phyloP scores from a whole-genome alignment of 2,113 vertebrate genomes.

The Lepidothrix coronata region DNA sequence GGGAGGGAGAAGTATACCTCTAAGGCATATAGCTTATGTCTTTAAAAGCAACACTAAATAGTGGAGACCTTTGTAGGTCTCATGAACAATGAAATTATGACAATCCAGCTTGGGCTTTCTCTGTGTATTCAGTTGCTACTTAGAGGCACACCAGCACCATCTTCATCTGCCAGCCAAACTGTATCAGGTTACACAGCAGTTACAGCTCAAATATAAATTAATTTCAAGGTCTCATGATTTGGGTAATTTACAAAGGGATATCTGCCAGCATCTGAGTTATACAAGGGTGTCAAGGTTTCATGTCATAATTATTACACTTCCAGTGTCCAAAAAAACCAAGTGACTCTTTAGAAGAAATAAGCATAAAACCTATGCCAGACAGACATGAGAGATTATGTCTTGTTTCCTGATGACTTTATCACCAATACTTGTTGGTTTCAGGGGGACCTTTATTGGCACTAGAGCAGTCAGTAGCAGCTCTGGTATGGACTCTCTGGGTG shows the following conservation, averaged over 20 bases:
- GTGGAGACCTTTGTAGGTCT: not conserved
- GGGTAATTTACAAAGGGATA: constrained; percentile 5
- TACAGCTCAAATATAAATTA: constrained; percentile 6
- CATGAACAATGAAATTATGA: not conserved
- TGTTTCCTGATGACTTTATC: not conserved
- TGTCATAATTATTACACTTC: not conserved
- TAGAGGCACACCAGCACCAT: not conserved
- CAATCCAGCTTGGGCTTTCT: not conserved
- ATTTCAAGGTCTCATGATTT: constrained; percentile 17
- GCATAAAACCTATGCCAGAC: not conserved
- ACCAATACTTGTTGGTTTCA: not conserved
- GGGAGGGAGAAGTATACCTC: not conserved
- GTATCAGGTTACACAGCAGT: not conserved
- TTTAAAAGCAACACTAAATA: not conserved
- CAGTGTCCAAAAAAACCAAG: not conserved
- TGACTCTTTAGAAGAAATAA: not conserved
- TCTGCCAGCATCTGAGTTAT: not conserved
- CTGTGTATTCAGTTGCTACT: not conserved
- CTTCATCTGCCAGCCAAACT: constrained; percentile 10
- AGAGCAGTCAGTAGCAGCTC: not conserved
- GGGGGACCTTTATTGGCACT: fast-evolving
- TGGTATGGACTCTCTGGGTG: not conserved
- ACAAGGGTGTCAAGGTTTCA: not conserved
- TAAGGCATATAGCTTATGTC: not conserved
- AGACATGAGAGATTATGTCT: not conserved